A percentile compares a stretch with the other conserved stretches of the same genome.
Evolutionary conservation across 2,888 invertebrate species (phyloP).

Genomic region (Drosophila ezoana): DNA sequence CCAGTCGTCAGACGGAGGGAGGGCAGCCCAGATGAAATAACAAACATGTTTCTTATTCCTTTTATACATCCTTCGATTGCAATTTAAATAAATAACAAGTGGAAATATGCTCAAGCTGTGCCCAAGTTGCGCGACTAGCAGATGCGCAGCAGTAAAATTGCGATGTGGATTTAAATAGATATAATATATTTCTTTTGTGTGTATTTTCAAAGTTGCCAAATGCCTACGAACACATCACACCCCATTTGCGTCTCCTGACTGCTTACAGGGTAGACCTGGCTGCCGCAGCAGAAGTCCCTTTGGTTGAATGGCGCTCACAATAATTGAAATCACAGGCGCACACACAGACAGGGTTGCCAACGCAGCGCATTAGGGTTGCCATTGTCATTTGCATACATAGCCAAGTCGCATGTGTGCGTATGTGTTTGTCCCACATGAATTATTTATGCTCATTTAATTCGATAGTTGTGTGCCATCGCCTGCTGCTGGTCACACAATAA

Average conservation of each 20-base stretch:
- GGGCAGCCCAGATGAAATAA: conserved; percentile 29
- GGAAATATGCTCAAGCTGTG: neutral
- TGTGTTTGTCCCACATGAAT: conserved; percentile 58
- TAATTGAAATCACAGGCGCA: conserved; percentile 72
- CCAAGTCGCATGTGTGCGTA: conserved; percentile 1
- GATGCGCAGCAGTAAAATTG: conserved; percentile 1
- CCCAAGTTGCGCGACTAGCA: neutral
- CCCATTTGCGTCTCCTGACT: neutral
- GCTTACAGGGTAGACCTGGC: neutral
- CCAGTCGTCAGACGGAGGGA: conserved; percentile 11
- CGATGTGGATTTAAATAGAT: too few species aligned
- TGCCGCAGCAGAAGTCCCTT: neutral
- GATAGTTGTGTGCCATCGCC: conserved; percentile 57
- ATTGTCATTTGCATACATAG: conserved; percentile 65
- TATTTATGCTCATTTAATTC: conserved; percentile 77
- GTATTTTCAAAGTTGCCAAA: neutral
- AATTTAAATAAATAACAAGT: conserved; percentile 72
- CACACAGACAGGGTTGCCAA: conserved; percentile 44
- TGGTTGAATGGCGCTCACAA: conserved; percentile 30
- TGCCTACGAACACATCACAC: neutral
- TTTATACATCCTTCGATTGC: conserved; percentile 56
- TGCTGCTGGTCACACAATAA: conserved; percentile 42
- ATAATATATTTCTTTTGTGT: too few species aligned
- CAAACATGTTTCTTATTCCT: conserved; percentile 30
- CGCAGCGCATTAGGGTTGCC: conserved; percentile 60